A percentile compares a stretch with the other conserved stretches of the same genome.
phyloP scores from a whole-genome alignment of 2,797 vertebrate species.

The Morus bassanus region DNA sequence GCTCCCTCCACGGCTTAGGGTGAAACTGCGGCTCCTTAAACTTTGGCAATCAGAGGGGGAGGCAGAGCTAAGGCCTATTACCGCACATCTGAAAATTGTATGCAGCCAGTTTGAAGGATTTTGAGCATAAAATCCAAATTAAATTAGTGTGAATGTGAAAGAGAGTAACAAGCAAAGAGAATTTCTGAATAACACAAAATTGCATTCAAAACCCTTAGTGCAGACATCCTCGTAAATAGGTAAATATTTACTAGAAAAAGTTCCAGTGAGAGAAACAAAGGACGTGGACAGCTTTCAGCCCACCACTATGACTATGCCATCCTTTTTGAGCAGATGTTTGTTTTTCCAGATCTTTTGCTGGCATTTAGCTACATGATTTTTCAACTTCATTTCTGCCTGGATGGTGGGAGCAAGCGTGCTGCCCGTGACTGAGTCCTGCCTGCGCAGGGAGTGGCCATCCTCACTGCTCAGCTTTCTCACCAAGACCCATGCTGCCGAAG shows the following conservation, averaged over 20 bases:
- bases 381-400: neutral
- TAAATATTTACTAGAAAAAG: neutral
- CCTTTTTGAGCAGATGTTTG: neutral
- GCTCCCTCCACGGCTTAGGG: neutral
- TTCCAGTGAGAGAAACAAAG: neutral
- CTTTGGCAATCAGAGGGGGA: accelerated
- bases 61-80: neutral
- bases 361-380: neutral
- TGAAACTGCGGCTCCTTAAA: neutral
- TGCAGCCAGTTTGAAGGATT: neutral
- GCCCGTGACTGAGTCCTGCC: neutral
- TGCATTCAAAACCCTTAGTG: neutral
- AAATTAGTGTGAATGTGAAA: neutral
- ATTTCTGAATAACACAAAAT: accelerated
- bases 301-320: neutral
- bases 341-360: neutral
- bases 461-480: too few relatives aligned
- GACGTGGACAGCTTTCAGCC: neutral
- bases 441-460: neutral
- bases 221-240: neutral
- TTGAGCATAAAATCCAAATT: neutral
- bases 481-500: accelerated
- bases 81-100: accelerated
- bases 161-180: neutral
- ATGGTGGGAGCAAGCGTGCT: neutral